Conservation (phyloP, 2,888 invertebrate genomes). For the Sericinus montela region DNA sequence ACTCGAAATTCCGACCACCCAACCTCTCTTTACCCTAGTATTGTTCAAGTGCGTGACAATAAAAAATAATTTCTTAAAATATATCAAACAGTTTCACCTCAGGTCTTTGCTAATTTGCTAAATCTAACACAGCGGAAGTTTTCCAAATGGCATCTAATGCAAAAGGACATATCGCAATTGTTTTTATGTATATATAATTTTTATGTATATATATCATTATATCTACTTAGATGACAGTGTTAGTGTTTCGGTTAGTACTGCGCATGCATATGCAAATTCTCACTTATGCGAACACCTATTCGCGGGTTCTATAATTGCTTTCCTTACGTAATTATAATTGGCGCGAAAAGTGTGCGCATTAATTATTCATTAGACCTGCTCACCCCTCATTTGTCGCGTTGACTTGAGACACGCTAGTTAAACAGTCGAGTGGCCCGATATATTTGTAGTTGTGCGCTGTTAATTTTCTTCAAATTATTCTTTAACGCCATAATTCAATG, state of each 20-base stretch:
- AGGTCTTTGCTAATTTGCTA: too few relatives aligned
- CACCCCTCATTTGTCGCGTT: constrained; percentile 60
- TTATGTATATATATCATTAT: too few relatives aligned
- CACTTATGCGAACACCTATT: constrained; percentile 29
- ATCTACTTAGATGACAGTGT: too few relatives aligned
- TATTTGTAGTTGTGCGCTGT: constrained; percentile 46
- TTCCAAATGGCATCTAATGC: too few relatives aligned
- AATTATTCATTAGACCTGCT: constrained; percentile 69
- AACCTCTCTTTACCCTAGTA: too few relatives aligned
- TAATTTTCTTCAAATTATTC: constrained; percentile 37
- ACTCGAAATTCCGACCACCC: too few relatives aligned
- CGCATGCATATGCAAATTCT: constrained; percentile 28
- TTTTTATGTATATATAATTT: too few relatives aligned
- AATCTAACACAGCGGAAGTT: too few relatives aligned
- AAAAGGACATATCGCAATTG: too few relatives aligned
- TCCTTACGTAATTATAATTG: constrained; percentile 73
- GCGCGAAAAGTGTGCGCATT: constrained; percentile 67
- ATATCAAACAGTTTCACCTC: too few relatives aligned
- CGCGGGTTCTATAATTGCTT: constrained; percentile 50
- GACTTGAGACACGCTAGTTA: constrained; percentile 69
- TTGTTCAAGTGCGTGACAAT: too few relatives aligned
- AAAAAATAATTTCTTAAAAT: too few relatives aligned
- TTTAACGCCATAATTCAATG: background rate
- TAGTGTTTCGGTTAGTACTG: constrained; percentile 2
- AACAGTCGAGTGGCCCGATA: constrained; percentile 48